These are phyloP conservation scores for Pseudococcus longispinus DNA, from an alignment of 2,888 invertebrate genomes.

Conservation along the genomic window DNA sequence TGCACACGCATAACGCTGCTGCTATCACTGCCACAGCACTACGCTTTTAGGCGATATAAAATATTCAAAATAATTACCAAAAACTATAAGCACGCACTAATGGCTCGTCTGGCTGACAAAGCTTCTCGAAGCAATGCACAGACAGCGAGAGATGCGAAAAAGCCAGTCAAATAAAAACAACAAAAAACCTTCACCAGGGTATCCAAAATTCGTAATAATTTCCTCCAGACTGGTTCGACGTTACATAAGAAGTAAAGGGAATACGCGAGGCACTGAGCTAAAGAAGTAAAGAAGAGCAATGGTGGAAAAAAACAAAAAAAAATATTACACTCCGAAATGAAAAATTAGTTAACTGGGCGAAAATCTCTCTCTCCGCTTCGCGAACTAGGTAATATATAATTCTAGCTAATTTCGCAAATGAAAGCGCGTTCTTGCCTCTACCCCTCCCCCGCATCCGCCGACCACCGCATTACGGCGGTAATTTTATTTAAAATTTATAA, in stretches of 20 bases:
- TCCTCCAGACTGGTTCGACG: no score
- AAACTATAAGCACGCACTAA: neutral
- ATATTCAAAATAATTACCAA: neutral
- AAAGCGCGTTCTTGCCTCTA: neutral
- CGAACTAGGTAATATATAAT: no score
- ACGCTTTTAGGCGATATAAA: neutral
- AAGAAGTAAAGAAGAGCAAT: neutral
- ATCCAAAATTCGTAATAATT: neutral
- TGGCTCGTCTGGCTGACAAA: neutral
- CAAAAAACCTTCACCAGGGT: neutral
- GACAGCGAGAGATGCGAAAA: neutral
- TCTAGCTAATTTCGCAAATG: neutral
- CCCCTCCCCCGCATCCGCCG: no score
- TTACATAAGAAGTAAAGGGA: neutral
- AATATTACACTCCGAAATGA: neutral
- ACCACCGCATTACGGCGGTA: neutral
- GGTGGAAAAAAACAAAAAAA: neutral
- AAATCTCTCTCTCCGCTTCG: neutral
- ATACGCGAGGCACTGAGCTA: neutral
- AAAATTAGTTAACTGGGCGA: neutral
- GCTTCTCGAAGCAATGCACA: neutral
- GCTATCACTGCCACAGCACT: neutral
- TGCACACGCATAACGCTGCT: neutral
- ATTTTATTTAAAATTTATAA: neutral
- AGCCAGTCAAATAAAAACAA: neutral